phyloP scores from a whole-genome alignment of 2,888 invertebrate genomes.

The Onthophagus sagittarius region DNA sequence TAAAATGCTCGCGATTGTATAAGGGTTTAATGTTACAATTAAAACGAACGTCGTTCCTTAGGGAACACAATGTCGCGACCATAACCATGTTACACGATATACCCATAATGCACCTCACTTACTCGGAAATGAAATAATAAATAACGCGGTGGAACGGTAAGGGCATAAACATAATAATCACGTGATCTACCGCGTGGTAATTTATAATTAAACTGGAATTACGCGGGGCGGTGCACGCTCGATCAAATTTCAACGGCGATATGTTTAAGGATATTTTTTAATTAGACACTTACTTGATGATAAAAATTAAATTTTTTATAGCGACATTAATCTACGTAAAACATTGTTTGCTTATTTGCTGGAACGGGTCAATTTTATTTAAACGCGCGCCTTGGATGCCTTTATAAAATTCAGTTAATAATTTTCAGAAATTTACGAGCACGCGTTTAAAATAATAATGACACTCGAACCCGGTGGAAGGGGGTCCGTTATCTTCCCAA shows the following conservation, averaged over 20 bases:
- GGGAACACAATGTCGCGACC: background rate
- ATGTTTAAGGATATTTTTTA: background rate
- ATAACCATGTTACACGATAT: constrained; percentile 9
- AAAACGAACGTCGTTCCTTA: background rate
- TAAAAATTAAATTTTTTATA: background rate
- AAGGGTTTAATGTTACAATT: constrained; percentile 13
- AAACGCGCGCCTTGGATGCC: background rate
- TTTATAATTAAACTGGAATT: constrained; percentile 16
- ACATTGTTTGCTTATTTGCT: background rate
- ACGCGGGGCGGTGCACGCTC: background rate
- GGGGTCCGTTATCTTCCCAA: constrained; percentile 3
- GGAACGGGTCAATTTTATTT: background rate
- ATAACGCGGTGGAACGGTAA: background rate
- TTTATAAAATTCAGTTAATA: constrained; percentile 8
- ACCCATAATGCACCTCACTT: background rate
- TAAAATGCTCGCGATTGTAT: constrained; percentile 11
- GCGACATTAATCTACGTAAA: background rate
- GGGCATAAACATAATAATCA: constrained; percentile 15
- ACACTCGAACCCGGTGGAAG: background rate
- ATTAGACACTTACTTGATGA: background rate
- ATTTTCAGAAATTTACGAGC: constrained; percentile 6
- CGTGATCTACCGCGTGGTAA: constrained; percentile 17
- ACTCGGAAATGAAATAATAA: constrained; percentile 8
- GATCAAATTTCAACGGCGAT: background rate
- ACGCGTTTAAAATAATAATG: constrained; percentile 9